Base-by-base conservation (phyloP, 2,113 vertebrate genomes). In the Chamaetylas fuelleborni region DNA sequence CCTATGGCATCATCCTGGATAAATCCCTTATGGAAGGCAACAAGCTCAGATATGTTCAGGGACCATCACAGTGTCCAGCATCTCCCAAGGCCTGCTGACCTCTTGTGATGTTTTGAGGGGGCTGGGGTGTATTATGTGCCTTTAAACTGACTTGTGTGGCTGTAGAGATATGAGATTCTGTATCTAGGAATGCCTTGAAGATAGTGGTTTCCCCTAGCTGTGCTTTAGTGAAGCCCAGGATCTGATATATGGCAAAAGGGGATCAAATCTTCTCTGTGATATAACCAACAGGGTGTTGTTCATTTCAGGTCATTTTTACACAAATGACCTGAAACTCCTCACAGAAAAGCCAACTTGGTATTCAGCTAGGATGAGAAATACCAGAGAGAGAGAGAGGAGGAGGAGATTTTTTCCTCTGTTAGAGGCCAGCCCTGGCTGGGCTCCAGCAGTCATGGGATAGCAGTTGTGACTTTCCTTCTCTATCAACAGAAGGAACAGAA, bases 151-250 rank as follows among this genome's bases (percentile, higher is more conserved):
- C 11, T 18, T 88, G 5, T 47, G 15, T 20, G 70, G 17, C 65
- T 47, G 2, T 1, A 38, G 61, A 81, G 11, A 17, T 36, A 19
- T 0, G 0, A 72, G 9, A 16, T 9, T 26, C 8, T 53, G 22
- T 7, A 33, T 28, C 0, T 0, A 26, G 14, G 11, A 77, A 7
- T 43, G 33, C 14, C 53, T 60, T 5, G 7, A 60, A 60, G 33
- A 26, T 45, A 77, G 36, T 36, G 33, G 7, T 33, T 77, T 58
- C 17, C 53, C 17, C 22, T 14, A 51, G 53, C 14, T 86, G 50
- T 40, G 50, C 60, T 69, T 43, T 6, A 18, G 54, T 60, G 62
- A 14, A 78, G 15, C 54, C 38, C 19, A 53, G 54, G 33, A 69
- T 23, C 33, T 45, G 38, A 53, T 38, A 28, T 0, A 51, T 8